Percentiles rank a stretch among this genome's conserved stretches.
phyloP scores from a whole-genome alignment of 2,797 vertebrate species.

The Chromobotia macracanthus region DNA sequence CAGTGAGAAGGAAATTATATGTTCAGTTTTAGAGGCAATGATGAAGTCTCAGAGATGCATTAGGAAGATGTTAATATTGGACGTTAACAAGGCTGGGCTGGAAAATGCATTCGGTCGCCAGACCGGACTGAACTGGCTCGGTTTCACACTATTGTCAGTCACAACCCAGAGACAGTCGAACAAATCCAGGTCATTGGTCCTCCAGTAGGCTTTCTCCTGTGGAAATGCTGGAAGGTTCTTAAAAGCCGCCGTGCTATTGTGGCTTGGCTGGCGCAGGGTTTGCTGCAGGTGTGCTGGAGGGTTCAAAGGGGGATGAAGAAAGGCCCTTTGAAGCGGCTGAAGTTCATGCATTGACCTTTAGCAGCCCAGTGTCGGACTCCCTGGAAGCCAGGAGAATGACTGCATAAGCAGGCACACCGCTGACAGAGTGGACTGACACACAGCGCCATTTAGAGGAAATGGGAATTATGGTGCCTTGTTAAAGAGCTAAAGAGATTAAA shows the following conservation, averaged over 20 bases:
- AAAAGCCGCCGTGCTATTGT: conserved; percentile 35
- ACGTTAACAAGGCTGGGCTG: background rate
- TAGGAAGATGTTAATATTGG: conserved; percentile 5
- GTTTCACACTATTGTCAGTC: conserved; percentile 7
- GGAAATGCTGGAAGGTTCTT: conserved; percentile 21
- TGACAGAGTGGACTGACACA: conserved; percentile 35
- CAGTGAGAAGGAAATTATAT: conserved; percentile 54
- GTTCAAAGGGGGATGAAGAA: conserved; percentile 45
- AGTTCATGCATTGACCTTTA: conserved; percentile 47
- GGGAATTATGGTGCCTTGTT: conserved; percentile 8
- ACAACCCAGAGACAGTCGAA: conserved; percentile 16
- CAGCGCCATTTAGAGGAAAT: conserved; percentile 23
- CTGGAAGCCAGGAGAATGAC: conserved; percentile 39
- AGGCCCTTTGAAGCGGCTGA: conserved; percentile 44
- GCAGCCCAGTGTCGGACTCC: conserved; percentile 33
- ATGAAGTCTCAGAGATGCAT: conserved; percentile 14
- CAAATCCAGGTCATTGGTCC: conserved; percentile 25
- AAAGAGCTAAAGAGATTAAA: conserved; percentile 33
- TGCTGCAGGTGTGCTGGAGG: conserved; percentile 42
- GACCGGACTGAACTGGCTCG: background rate
- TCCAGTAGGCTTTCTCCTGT: conserved; percentile 14
- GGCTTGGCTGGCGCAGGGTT: conserved; percentile 22
- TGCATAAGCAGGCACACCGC: conserved; percentile 39
- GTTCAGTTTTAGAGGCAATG: conserved; percentile 46
- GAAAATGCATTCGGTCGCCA: background rate